Evolutionary conservation across 2,113 vertebrate genomes (phyloP), one percentile per base, ranked within the genome.

Genomic region (Sterna hirundo): DNA sequence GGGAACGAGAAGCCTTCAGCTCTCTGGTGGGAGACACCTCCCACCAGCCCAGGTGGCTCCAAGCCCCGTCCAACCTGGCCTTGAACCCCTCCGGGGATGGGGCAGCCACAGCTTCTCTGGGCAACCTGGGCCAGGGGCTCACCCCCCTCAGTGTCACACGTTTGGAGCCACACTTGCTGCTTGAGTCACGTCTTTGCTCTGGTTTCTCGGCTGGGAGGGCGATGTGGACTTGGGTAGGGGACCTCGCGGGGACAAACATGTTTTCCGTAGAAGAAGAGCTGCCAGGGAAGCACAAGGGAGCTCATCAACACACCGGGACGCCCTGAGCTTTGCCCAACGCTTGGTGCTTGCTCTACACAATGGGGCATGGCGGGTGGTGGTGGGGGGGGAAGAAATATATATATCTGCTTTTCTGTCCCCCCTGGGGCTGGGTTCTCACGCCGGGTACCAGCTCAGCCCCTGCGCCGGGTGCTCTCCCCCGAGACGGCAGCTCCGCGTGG

Each of bases 291-390:
- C 6, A 4, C 2, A 2, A 2, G 40, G 23, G 38, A 92, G 46
- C 71, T 40, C 4, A 0, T n/a, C 1, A 1, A 5, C 1, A 36
- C 30, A 13, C 70, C 1, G 5, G 29, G 29, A 42, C 1, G 3
- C 19, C 54, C 34, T 6, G 36, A 52, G 83, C 76, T 62, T 47
- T 13, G 19, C 68, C 42, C 58, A 3, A 1, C 1, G 2, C 46
- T 74, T n/a, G 80, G 5, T 5, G 1, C 68, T 64, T 0, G 0
- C 44, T 38, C 4, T 5, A 3, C 4, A 0, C 55, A 16, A 0
- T 0, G 2, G n/a, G 16, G 38, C 32, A 6, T 0, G 4, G n/a
- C n/a, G n/a, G n/a, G n/a, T n/a, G n/a, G n/a, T n/a, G n/a, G n/a
- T n/a, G 36, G 40, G n/a, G 15, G 14, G 29, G 15, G 16, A 17